Conservation (phyloP, 2,113 vertebrate genomes). For the Pontoporia blainvillei region DNA sequence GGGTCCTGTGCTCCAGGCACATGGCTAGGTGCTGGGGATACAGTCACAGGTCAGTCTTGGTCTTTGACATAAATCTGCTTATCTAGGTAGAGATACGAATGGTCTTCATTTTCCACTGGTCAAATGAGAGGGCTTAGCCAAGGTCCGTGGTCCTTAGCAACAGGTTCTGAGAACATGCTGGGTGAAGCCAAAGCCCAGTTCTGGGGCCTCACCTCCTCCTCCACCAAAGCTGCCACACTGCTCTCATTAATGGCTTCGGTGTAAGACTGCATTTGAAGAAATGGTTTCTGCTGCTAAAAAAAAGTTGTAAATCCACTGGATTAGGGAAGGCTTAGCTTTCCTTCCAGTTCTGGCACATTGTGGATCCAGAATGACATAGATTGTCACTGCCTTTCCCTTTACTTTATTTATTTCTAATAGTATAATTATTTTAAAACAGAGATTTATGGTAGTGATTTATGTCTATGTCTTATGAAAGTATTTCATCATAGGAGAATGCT, state of each 20-base stretch:
- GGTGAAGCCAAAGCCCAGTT: not conserved
- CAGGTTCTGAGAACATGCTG: not conserved
- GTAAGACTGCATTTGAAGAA: not conserved
- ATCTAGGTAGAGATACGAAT: not conserved
- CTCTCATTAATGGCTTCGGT: not conserved
- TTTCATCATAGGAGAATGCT: not conserved
- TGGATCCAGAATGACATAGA: not conserved
- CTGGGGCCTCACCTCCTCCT: not conserved
- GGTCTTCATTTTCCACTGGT: not conserved
- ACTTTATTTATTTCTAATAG: not conserved
- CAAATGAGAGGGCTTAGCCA: not conserved
- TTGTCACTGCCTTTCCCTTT: not conserved
- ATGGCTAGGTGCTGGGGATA: not conserved
- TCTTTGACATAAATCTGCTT: not conserved
- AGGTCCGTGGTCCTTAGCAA: not conserved
- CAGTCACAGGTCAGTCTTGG: not conserved
- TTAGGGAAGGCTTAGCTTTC: not conserved
- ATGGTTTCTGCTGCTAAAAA: not conserved
- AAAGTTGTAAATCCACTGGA: not conserved
- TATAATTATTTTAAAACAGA: constrained; percentile 9
- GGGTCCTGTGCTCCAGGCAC: not conserved
- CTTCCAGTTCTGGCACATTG: not conserved
- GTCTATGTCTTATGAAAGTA: not conserved
- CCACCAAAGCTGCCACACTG: not conserved
- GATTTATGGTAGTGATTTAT: not conserved